Conservation (phyloP, 2,888 invertebrate species). For the Spicauda simplicius region DNA sequence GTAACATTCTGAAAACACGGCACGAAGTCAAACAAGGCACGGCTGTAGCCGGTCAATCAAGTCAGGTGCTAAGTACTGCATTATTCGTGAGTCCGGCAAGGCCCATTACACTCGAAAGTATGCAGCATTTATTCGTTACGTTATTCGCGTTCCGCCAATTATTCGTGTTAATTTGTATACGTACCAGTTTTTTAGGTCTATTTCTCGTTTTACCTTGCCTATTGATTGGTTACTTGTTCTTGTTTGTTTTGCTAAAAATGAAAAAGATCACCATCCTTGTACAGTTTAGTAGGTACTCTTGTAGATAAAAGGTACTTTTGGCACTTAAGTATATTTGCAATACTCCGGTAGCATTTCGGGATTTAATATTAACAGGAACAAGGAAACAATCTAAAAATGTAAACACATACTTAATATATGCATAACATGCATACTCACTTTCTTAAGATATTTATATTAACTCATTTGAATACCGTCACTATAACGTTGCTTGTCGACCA, state of each 20-base stretch:
- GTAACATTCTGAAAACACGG: slow-evolving; percentile 36
- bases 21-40: slow-evolving; percentile 46
- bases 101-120: slow-evolving; percentile 66
- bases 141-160: slow-evolving; percentile 51
- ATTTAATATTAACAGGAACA: too few relatives aligned
- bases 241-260: too few relatives aligned
- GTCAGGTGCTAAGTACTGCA: slow-evolving; percentile 50
- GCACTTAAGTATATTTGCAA: too few relatives aligned
- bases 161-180: slow-evolving; percentile 35
- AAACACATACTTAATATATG: not conserved
- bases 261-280: not conserved
- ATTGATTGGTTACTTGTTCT: not conserved
- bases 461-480: slow-evolving; percentile 17
- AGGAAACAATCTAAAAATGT: not conserved
- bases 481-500: slow-evolving; percentile 20
- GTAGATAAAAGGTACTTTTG: too few relatives aligned
- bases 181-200: slow-evolving; percentile 16
- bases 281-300: too few relatives aligned
- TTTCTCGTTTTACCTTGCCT: not conserved
- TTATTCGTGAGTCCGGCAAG: slow-evolving; percentile 52
- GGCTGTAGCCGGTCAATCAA: slow-evolving; percentile 50
- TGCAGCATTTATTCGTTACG: slow-evolving; percentile 58
- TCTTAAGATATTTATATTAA: slow-evolving; percentile 3
- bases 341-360: too few relatives aligned
- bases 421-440: not conserved